Evolutionary conservation across 2,113 vertebrate species (phyloP), one percentile per base, ranked within the genome.

Genomic region (Cathartes aura): DNA sequence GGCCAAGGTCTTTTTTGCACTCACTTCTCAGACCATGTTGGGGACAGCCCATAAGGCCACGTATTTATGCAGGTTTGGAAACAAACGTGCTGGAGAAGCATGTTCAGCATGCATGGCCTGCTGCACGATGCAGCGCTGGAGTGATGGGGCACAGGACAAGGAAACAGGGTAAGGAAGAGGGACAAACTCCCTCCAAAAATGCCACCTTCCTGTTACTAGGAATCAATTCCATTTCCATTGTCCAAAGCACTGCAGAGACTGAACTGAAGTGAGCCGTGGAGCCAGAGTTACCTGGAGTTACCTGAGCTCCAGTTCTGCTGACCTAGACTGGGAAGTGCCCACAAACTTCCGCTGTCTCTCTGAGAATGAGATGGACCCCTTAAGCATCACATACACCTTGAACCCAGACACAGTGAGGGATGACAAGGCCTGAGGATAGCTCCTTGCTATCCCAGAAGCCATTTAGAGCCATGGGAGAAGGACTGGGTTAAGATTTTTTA

Each of bases 131-230:
- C 45, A 82, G 17, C 2, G 2, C 17, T n/a, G 34, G 32, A 52
- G 47, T 24, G 42, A 71, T 15, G 27, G 45, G 42, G 34, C 0
- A 2, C 0, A 1, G 38, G 34, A 45, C 47, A 80, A 82, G 8
- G 30, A 75, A 91, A 38, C 5, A 47, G 2, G 22, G 29, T 62
- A 66, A 78, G 55, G 36, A 80, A 55, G 17, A 76, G 7, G 15
- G 30, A 34, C 22, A 63, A 26, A 50, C 2, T 14, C 18, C 12
- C 12, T 42, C 56, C 10, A 63, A 58, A 92, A 68, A n/a, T 14
- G 2, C 7, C 47, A 10, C 34, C 14, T 52, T 53, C 29, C 21
- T 40, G 29, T 55, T 22, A 42, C 67, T 47, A 71, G 24, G 20
- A 63, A 45, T 58, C 45, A 38, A 24, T 34, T 82, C 42, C 2